Base-by-base conservation (phyloP, 2,113 vertebrate species). In the Suncus etruscus region DNA sequence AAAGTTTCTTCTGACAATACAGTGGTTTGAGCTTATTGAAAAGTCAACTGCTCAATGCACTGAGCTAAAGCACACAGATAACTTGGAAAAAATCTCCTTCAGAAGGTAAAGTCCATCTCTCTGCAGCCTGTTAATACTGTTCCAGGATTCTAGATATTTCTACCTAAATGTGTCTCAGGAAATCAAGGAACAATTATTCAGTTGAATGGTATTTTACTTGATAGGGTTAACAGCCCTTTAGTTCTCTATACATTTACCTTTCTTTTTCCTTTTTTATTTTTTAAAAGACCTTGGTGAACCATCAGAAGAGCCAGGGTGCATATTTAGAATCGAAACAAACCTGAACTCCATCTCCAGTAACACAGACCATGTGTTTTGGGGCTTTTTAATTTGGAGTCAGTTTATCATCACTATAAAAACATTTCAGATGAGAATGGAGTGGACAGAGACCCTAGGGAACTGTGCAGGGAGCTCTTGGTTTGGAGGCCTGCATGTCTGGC, bases 381-480 rank as follows among this genome's bases (percentile, higher is more conserved):
- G 29, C 48, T 63, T 90, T 95, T 75, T 50, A 85, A 45, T 70
- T 86, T 95, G 85, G 83, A 92, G 75, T 81, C 54, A 20, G 29
- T 93, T 96, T 95, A 91, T 95, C 92, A 93, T 86, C 25, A 15
- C 85, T 91, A 51, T 95, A 77, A 91, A 95, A 94, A 93, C 92
- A 89, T 93, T 94, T 95, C 90, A 87, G 47, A 87, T 50, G 85
- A 83, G 95, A 83, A 73, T 0, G 25, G 86, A 94, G 89, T 82
- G 39, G 32, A 79, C 2, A 61, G 84, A 78, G 89, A 22, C 58
- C 83, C 91, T 39, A 50, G 86, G 78, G 94, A 91, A 29, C 69
- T 12, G 27, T 48, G 12, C 66, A 89, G 78, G 47, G 78, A 87
- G 84, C 68, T 61, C 70, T 89, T 39, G n/a, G 14, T 68, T 74